These are phyloP conservation scores for Pyxicephalus adspersus DNA, from an alignment of 2,113 vertebrate genomes.

Conservation along the genomic window DNA sequence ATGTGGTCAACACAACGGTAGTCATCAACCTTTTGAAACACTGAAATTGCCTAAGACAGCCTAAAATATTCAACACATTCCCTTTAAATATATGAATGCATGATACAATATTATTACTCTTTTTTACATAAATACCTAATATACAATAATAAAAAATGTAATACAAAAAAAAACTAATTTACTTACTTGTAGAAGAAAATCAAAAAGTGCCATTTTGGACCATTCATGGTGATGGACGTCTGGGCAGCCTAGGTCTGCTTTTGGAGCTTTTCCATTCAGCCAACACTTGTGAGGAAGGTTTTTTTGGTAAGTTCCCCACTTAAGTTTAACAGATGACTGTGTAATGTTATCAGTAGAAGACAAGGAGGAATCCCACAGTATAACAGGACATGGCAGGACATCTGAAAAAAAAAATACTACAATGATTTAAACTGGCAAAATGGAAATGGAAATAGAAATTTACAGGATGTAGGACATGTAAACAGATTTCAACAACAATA, in stretches of 20 bases:
- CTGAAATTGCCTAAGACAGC: no score
- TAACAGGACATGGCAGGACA: slow-evolving; percentile 78
- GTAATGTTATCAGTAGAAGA: slow-evolving; percentile 73
- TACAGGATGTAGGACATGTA: no score
- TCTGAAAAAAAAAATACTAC: slow-evolving; percentile 65
- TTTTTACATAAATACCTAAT: no score
- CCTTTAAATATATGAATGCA: no score
- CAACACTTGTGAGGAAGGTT: slow-evolving; percentile 87
- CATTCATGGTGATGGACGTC: slow-evolving; percentile 89
- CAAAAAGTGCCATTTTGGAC: slow-evolving; percentile 93
- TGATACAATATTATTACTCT: neutral
- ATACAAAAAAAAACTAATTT: no score
- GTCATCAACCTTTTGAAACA: no score
- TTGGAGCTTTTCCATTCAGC: slow-evolving; percentile 81
- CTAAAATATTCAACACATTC: no score
- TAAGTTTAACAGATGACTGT: slow-evolving; percentile 76
- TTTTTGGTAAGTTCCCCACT: slow-evolving; percentile 86
- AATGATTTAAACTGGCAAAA: no score
- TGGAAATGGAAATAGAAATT: no score
- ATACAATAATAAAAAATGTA: no score
- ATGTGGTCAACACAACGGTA: no score
- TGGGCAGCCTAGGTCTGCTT: slow-evolving; percentile 81
- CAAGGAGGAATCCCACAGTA: slow-evolving; percentile 86
- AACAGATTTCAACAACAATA: no score
- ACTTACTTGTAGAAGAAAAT: slow-evolving; percentile 93